These are phyloP conservation scores for Albula glossodonta DNA, from an alignment of 2,113 vertebrate genomes.

Conservation along the genomic window DNA sequence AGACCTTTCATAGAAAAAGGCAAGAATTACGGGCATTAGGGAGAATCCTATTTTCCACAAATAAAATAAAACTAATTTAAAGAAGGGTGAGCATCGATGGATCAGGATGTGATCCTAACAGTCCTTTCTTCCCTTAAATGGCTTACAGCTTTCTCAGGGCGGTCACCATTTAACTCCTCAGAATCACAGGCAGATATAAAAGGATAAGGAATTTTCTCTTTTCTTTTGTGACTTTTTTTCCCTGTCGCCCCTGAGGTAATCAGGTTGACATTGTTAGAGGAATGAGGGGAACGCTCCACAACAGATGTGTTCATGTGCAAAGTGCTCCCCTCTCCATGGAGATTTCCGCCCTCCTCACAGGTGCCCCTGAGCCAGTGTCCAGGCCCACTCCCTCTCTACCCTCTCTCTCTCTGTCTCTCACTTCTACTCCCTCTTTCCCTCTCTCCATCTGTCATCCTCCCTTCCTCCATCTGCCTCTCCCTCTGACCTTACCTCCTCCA, in stretches of 20 bases:
- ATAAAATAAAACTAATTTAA: constrained; percentile 74
- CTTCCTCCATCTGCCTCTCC: constrained; percentile 9
- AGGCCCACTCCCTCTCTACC: neutral
- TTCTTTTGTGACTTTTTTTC: constrained; percentile 58
- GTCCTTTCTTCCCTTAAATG: constrained; percentile 65
- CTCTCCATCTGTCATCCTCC: neutral
- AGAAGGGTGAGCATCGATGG: constrained; percentile 52
- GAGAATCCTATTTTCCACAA: constrained; percentile 76
- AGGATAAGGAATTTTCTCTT: constrained; percentile 72
- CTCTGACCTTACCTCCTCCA: constrained; percentile 16
- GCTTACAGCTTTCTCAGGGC: constrained; percentile 66
- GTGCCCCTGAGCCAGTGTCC: neutral
- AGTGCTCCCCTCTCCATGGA: constrained; percentile 57
- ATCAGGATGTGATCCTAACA: constrained; percentile 47
- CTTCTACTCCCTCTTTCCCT: neutral
- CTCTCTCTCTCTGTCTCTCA: neutral
- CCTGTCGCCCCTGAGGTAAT: constrained; percentile 69
- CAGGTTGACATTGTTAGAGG: constrained; percentile 73
- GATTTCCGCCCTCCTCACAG: constrained; percentile 33
- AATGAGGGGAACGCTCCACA: constrained; percentile 55
- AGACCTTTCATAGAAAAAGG: constrained; percentile 40
- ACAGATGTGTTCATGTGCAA: constrained; percentile 68
- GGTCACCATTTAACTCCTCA: constrained; percentile 53
- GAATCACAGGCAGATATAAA: constrained; percentile 63
- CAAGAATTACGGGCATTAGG: constrained; percentile 43